phyloP scores from a whole-genome alignment of 2,888 invertebrate species.

The Drosophila prostipennis region DNA sequence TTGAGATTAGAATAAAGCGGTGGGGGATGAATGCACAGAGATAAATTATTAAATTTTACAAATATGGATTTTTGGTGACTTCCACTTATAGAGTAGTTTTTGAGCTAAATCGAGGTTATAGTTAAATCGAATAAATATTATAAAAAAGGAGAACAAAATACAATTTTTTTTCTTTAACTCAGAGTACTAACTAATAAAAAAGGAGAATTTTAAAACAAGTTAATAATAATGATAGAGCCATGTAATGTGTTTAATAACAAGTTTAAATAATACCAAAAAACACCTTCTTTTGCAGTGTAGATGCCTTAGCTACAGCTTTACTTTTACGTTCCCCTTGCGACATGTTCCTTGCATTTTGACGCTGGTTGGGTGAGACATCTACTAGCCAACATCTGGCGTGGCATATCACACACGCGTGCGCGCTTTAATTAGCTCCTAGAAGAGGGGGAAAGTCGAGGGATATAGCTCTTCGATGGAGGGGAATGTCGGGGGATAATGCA shows the following conservation, averaged over 20 bases:
- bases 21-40: conserved; percentile 35
- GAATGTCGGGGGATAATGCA: conserved; percentile 7
- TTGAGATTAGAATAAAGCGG: conserved; percentile 69
- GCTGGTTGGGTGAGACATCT: conserved; percentile 47
- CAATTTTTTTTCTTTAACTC: too few species aligned
- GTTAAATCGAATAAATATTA: too few species aligned
- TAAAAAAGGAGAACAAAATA: too few species aligned
- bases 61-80: too few species aligned
- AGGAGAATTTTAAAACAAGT: too few species aligned
- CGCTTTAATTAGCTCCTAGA: conserved; percentile 71
- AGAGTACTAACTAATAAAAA: too few species aligned
- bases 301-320: conserved; percentile 1
- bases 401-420: conserved; percentile 74
- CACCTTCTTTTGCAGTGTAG: not conserved
- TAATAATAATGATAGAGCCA: too few species aligned
- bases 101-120: too few species aligned
- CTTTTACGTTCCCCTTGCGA: conserved; percentile 26
- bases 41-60: not conserved
- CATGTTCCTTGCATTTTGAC: conserved; percentile 52
- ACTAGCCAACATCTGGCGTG: conserved; percentile 68
- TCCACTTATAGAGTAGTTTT: too few species aligned
- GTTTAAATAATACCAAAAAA: too few species aligned
- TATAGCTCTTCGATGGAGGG: not conserved
- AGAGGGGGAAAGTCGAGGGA: conserved; percentile 10
- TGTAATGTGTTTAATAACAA: not conserved